Conservation (phyloP, 1,140 invertebrate species). For the Aphelenchoides avenae region DNA sequence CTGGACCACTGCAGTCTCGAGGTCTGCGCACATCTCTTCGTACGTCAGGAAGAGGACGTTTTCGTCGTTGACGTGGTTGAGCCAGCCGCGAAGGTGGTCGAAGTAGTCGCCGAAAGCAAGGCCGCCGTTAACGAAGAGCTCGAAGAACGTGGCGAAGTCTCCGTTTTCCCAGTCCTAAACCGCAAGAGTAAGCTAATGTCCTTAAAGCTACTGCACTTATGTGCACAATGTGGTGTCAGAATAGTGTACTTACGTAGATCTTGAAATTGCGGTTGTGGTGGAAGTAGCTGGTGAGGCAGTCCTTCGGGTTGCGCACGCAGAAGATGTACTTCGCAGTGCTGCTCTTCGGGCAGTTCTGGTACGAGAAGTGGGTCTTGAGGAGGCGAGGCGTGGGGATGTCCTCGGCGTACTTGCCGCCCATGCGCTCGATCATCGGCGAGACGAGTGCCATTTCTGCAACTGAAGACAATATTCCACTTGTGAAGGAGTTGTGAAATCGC, state of each 20-base stretch:
- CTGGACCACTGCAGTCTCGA: constrained; percentile 38
- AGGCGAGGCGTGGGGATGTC: constrained; percentile 47
- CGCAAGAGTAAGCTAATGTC: no score
- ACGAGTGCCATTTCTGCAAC: constrained; percentile 53
- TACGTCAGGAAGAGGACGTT: constrained; percentile 60
- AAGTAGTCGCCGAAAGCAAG: constrained; percentile 61
- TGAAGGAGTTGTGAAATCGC: background rate
- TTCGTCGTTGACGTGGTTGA: constrained; percentile 41
- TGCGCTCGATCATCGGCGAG: constrained; percentile 57
- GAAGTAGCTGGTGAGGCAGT: constrained; percentile 52
- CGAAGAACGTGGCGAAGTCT: constrained; percentile 58
- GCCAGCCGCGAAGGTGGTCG: constrained; percentile 59
- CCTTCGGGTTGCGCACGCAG: constrained; percentile 49
- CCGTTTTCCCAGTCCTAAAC: constrained; percentile 51
- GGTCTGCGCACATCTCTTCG: constrained; percentile 54
- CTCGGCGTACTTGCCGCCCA: constrained; percentile 51
- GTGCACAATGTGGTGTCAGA: no score
- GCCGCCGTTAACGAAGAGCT: constrained; percentile 56
- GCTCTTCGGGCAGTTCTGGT: constrained; percentile 49
- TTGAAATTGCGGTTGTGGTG: constrained; percentile 58
- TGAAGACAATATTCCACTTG: constrained; percentile 23
- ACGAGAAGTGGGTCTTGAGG: constrained; percentile 55
- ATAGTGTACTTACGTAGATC: constrained; percentile 32
- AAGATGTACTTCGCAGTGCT: constrained; percentile 53
- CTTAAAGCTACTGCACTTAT: no score